phyloP scores from a whole-genome alignment of 1,140 invertebrate genomes.

The Parapsyche elsis region DNA sequence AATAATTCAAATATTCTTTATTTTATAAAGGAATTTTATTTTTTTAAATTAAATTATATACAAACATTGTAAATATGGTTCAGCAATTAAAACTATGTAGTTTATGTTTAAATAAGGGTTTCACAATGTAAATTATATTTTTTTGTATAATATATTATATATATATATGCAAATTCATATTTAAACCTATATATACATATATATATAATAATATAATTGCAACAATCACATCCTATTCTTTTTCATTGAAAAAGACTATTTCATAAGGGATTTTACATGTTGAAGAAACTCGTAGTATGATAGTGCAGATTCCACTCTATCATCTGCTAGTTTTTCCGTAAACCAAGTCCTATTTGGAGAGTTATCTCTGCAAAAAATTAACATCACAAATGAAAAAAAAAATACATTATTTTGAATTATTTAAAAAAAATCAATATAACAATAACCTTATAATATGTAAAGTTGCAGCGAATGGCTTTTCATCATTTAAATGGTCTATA shows the following conservation, averaged over 20 bases:
- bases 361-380: constrained; percentile 80
- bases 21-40: neutral
- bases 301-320: constrained; percentile 91
- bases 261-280: constrained; percentile 92
- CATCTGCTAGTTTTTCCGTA: constrained; percentile 91
- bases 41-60: neutral
- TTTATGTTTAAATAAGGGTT: neutral
- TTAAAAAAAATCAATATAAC: neutral
- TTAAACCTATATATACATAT: neutral
- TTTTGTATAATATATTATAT: neutral
- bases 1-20: neutral
- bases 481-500: constrained; percentile 85
- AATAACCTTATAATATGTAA: constrained; percentile 85
- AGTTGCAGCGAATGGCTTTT: constrained; percentile 81
- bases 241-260: constrained; percentile 66
- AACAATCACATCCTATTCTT: neutral
- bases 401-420: neutral
- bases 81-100: neutral
- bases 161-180: neutral
- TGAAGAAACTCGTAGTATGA: constrained; percentile 99
- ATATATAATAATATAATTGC: neutral
- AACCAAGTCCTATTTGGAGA: constrained; percentile 84
- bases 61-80: neutral
- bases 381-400: constrained; percentile 15
- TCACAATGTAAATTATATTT: neutral